Evolutionary conservation across 2,797 vertebrate species (phyloP), one percentile per base, ranked within the genome.

Genomic region (Artibeus jamaicensis): DNA sequence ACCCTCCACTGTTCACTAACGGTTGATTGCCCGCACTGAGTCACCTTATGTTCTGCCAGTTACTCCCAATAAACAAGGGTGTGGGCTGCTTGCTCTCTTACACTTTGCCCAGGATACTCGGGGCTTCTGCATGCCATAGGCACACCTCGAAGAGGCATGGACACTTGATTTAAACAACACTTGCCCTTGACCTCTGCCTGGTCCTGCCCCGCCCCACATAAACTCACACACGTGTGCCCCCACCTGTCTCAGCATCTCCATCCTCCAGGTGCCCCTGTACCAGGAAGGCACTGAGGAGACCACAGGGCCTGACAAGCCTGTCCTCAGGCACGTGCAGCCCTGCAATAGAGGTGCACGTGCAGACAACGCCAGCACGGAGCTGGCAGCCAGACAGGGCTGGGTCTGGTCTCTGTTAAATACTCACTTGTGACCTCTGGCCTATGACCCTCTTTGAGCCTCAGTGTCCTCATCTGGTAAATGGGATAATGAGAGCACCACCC

Each of bases 41-140:
- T 95, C 89, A 91, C 11, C 89, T 83, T 93, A 55, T 96, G 95
- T 97, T 82, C 11, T 87, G 24, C 10, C 12, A 89, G 86, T 76
- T 76, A 79, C 67, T 76, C 62, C 74, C 76, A 9, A 68, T 94
- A 86, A 93, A 86, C 1, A 83, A 50, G 76, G 84, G 94, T 16
- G 92, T 94, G 91, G 55, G 82, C n/a, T 9, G 29, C 65, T n/a
- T 9, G 29, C 65, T 89, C 24, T n/a, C 77, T 86, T 53, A 96
- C 12, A 93, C 86, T 97, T 96, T 92, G 79, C 86, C 86, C 95
- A 3, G 85, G 67, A 50, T 70, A 46, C 50, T 62, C 57, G 57
- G 70, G 62, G 9, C 34, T 57, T 65, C 86, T 48, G 21, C 2
- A 34, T 2, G 15, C 26, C 29, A 4, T 46, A 84, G 77, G 48